Percentiles rank a stretch among this genome's conserved stretches.
These are phyloP conservation scores for Forpus xanthops DNA, from an alignment of 2,797 vertebrate genomes.

Conservation along the genomic window DNA sequence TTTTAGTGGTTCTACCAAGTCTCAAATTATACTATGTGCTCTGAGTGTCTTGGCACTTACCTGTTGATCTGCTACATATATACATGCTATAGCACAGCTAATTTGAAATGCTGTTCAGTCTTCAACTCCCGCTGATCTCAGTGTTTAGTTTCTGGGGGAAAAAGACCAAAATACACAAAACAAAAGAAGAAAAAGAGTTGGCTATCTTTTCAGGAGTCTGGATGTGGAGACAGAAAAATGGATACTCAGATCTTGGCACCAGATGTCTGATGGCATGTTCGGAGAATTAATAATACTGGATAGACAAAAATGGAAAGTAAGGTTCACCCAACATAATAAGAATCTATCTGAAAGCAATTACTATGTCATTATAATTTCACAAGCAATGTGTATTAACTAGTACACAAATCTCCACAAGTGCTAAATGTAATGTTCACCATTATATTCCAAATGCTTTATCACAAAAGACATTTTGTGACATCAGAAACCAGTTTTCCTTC, in stretches of 20 bases:
- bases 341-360: constrained; percentile 47
- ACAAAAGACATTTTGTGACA: constrained; percentile 44
- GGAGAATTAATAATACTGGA: constrained; percentile 18
- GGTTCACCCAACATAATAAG: neutral
- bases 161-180: neutral
- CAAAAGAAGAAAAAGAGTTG: neutral
- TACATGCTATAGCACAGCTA: neutral
- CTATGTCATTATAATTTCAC: constrained; percentile 32
- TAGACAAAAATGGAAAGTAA: constrained; percentile 33
- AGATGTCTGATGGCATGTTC: constrained; percentile 8
- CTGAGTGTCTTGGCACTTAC: neutral
- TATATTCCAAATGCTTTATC: constrained; percentile 33
- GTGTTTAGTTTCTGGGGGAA: neutral
- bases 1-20: neutral
- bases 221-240: constrained; percentile 15
- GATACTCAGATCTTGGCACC: constrained; percentile 10
- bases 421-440: constrained; percentile 40
- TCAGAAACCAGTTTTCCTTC: constrained; percentile 57
- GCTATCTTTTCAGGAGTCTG: neutral
- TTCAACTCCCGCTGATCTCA: neutral
- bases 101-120: neutral
- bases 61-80: neutral
- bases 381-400: neutral
- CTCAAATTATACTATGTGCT: neutral
- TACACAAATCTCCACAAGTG: neutral